Percentiles rank a stretch among this genome's conserved stretches.
These are phyloP conservation scores for Pangasius larnaudii DNA, from an alignment of 2,797 vertebrate species.

Conservation along the genomic window DNA sequence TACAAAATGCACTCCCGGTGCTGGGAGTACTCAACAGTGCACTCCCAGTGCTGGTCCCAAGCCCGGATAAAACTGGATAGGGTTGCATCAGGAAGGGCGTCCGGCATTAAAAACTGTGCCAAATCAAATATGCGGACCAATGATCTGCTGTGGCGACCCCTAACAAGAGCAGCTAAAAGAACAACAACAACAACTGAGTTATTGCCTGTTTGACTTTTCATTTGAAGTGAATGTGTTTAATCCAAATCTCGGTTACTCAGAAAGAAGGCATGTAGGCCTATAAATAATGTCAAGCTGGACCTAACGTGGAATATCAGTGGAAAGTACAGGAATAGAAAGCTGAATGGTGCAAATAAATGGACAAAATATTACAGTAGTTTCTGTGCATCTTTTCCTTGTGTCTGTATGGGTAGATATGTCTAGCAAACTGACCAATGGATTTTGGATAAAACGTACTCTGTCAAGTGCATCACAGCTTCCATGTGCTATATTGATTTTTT, in stretches of 20 bases:
- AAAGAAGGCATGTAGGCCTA: too few relatives aligned
- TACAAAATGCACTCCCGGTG: not conserved
- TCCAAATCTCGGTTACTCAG: too few relatives aligned
- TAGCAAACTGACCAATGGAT: not conserved
- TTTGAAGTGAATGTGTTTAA: not conserved
- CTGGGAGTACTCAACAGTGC: too few relatives aligned
- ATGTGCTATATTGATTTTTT: not conserved
- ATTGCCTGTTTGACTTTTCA: not conserved
- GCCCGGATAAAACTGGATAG: too few relatives aligned
- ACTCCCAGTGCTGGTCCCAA: too few relatives aligned
- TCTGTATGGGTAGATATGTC: not conserved
- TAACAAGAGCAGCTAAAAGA: too few relatives aligned
- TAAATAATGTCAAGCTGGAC: not conserved
- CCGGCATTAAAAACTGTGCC: too few relatives aligned
- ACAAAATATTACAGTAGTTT: not conserved
- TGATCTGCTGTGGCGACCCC: too few relatives aligned
- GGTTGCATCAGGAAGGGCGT: too few relatives aligned
- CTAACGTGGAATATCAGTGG: not conserved
- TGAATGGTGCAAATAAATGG: not conserved
- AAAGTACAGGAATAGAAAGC: not conserved
- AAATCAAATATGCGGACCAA: too few relatives aligned
- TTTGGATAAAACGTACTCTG: not conserved
- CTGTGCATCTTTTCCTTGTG: not conserved
- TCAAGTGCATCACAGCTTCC: not conserved
- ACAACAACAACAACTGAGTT: too few relatives aligned